Percentiles rank a stretch among this genome's conserved stretches.
Evolutionary conservation across 1,140 invertebrate genomes (phyloP).

Genomic region (Antheraea mylitta): DNA sequence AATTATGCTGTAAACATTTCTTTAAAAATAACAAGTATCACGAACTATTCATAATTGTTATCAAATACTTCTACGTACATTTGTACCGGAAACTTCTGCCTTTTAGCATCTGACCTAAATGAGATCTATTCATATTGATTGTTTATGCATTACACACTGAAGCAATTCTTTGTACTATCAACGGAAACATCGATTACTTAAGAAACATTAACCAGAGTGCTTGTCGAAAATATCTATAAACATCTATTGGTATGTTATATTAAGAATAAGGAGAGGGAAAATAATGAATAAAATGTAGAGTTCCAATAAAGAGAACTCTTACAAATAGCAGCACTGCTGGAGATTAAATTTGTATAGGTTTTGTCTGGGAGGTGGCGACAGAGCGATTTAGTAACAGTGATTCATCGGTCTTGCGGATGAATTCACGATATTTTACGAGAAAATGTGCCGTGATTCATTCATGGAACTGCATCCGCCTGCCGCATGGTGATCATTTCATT

Average conservation of each 20-base stretch:
- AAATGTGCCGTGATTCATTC: slow-evolving; percentile 25
- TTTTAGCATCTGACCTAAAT: not conserved
- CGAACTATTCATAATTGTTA: not conserved
- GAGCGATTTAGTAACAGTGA: slow-evolving; percentile 4
- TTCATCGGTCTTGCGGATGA: slow-evolving; percentile 35
- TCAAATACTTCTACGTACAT: not conserved
- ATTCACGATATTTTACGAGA: slow-evolving; percentile 38
- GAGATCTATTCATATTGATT: not conserved
- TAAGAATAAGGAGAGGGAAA: no score
- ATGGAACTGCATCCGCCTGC: not conserved
- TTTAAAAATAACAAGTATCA: no score
- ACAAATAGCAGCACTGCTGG: not conserved
- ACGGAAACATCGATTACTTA: not conserved
- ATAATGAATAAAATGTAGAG: not conserved
- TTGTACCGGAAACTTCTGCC: not conserved
- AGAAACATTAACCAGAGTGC: not conserved
- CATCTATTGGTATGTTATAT: not conserved
- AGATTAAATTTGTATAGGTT: slow-evolving; percentile 3
- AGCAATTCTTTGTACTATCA: not conserved
- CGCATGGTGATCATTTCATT: no score
- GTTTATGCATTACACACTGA: not conserved
- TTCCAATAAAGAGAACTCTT: not conserved
- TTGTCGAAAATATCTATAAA: slow-evolving; percentile 1
- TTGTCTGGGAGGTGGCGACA: slow-evolving; percentile 6
- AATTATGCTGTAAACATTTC: no score